Evolutionary conservation across 2,797 vertebrate species (phyloP).

Genomic region (Lacerta bilineata): DNA sequence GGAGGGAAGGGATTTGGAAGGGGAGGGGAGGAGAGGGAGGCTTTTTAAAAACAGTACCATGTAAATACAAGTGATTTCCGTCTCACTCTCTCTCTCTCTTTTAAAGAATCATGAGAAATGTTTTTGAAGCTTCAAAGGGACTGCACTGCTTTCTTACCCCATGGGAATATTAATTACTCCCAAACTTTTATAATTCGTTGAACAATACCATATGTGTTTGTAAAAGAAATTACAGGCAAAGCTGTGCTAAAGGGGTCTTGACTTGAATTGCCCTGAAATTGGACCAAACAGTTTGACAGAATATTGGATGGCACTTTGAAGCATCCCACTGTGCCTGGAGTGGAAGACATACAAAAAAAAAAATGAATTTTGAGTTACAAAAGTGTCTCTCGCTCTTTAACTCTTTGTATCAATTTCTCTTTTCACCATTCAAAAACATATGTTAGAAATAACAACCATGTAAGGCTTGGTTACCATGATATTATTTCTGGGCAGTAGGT

Average conservation of each 20-base stretch:
- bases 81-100: slow-evolving; percentile 49
- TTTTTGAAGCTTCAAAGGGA: slow-evolving; percentile 72
- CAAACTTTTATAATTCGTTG: slow-evolving; percentile 44
- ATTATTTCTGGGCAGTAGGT: slow-evolving; percentile 38
- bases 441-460: slow-evolving; percentile 32
- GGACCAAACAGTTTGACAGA: slow-evolving; percentile 57
- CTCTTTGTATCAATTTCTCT: slow-evolving; percentile 3
- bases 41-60: slow-evolving; percentile 54
- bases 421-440: slow-evolving; percentile 12
- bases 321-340: slow-evolving; percentile 59
- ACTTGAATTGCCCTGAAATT: slow-evolving; percentile 70
- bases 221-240: slow-evolving; percentile 56
- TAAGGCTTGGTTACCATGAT: slow-evolving; percentile 31
- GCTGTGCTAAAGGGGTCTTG: slow-evolving; percentile 66
- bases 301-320: slow-evolving; percentile 42
- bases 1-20: slow-evolving; percentile 54
- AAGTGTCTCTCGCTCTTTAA: slow-evolving; percentile 55
- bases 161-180: slow-evolving; percentile 65
- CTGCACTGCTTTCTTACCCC: slow-evolving; percentile 53
- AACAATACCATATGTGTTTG: slow-evolving; percentile 63
- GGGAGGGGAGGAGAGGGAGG: slow-evolving; percentile 41
- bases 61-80: slow-evolving; percentile 49
- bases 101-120: slow-evolving; percentile 63
- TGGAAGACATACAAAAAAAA: slow-evolving; percentile 30
- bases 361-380: slow-evolving; percentile 69